A percentile compares a stretch with the other conserved stretches of the same genome.
Conservation (phyloP, 2,113 vertebrate species). For the Mormyrus lacerda region DNA sequence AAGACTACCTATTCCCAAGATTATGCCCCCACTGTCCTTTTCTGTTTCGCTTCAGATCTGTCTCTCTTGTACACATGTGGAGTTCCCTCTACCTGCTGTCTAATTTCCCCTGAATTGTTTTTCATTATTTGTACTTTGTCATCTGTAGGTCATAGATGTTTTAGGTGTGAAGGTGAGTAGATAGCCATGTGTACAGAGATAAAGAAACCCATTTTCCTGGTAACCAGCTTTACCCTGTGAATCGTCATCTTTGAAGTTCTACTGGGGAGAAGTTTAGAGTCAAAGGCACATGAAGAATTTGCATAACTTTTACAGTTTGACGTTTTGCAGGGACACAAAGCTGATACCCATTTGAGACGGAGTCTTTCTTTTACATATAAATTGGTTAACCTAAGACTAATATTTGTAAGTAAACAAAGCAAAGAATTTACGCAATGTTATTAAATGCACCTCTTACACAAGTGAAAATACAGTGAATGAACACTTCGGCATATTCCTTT, state of each 20-base stretch:
- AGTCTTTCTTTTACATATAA: neutral
- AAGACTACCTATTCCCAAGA: neutral
- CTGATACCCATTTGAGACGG: neutral
- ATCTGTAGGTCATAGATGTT: slow-evolving; percentile 10
- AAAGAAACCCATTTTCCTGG: neutral
- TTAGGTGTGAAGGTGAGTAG: slow-evolving; percentile 14
- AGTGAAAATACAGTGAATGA: neutral
- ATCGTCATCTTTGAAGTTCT: slow-evolving; percentile 7
- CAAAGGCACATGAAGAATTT: neutral
- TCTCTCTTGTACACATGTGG: neutral
- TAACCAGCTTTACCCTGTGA: slow-evolving; percentile 12
- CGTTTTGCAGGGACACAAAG: neutral
- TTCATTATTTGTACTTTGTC: slow-evolving; percentile 6
- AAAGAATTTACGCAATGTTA: neutral
- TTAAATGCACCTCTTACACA: neutral
- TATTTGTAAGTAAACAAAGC: neutral
- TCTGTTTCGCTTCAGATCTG: neutral
- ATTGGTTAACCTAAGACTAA: neutral
- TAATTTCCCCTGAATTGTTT: neutral
- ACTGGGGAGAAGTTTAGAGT: neutral
- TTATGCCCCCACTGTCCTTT: neutral
- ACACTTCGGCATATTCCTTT: neutral
- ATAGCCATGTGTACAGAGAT: neutral
- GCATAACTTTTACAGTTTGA: slow-evolving; percentile 1
- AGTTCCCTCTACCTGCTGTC: neutral